Evolutionary conservation across 2,888 invertebrate genomes (phyloP).

Genomic region (Seira musarum): DNA sequence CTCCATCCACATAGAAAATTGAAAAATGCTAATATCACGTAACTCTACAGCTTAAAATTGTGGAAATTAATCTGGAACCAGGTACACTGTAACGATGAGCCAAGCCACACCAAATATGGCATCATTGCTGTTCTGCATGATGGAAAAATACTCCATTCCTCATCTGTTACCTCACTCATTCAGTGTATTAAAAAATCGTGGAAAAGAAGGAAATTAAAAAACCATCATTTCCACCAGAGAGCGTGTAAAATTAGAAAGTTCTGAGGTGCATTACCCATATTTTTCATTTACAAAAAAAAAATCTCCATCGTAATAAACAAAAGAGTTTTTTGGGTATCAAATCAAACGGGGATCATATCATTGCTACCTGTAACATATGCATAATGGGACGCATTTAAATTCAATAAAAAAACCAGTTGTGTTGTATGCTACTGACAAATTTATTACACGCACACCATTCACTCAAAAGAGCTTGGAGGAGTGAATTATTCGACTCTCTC

Average conservation of each 20-base stretch:
- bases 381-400: conserved; percentile 45
- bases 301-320: conserved; percentile 18
- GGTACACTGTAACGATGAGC: too few species aligned
- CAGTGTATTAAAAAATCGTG: conserved; percentile 11
- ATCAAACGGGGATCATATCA: conserved; percentile 12
- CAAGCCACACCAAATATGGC: too few species aligned
- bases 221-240: too few species aligned
- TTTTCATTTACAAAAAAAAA: too few species aligned
- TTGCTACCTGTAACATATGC: conserved; percentile 50
- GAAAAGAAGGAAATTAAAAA: conserved; percentile 45
- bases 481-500: conserved; percentile 1
- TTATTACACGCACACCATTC: conserved; percentile 51
- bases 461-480: conserved; percentile 21
- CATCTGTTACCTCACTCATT: conserved; percentile 50
- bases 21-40: too few species aligned
- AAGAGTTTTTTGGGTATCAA: conserved; percentile 40
- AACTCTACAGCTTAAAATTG: too few species aligned
- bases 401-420: too few species aligned
- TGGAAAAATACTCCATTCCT: conserved; percentile 49
- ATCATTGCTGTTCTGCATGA: conserved; percentile 40
- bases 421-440: too few species aligned
- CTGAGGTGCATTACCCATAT: too few species aligned
- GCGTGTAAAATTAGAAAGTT: too few species aligned
- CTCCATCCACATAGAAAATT: too few species aligned
- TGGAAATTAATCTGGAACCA: too few species aligned